A percentile compares a stretch with the other conserved stretches of the same genome.
These are phyloP conservation scores for Fragum sueziense DNA, from an alignment of 2,888 invertebrate species.

Conservation along the genomic window DNA sequence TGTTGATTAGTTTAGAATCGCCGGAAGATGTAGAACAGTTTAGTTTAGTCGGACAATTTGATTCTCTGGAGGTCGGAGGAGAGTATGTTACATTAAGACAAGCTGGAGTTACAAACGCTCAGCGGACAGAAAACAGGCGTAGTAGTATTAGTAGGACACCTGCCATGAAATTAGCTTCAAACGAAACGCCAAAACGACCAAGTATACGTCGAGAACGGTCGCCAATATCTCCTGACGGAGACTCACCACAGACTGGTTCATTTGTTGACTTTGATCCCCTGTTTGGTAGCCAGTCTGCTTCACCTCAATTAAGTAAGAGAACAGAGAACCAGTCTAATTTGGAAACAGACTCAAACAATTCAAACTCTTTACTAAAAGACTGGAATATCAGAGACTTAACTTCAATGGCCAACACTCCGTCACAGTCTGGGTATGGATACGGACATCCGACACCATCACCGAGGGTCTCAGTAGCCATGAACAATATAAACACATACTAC, in stretches of 20 bases:
- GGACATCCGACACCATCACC: conserved; percentile 31
- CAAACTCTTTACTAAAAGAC: conserved; percentile 59
- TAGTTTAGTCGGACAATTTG: conserved; percentile 37
- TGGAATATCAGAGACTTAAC: conserved; percentile 65
- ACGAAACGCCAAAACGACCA: conserved; percentile 59
- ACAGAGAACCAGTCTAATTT: conserved; percentile 2
- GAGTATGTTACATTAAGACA: conserved; percentile 52
- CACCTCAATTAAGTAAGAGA: neutral
- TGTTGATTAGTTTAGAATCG: conserved; percentile 46
- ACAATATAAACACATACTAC: conserved; percentile 25
- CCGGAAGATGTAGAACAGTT: conserved; percentile 21
- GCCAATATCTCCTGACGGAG: conserved; percentile 48
- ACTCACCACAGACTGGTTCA: conserved; percentile 32
- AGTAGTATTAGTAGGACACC: conserved; percentile 59
- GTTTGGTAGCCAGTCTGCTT: conserved; percentile 19
- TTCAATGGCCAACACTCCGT: conserved; percentile 22
- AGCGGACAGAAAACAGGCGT: conserved; percentile 32
- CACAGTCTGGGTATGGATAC: conserved; percentile 24
- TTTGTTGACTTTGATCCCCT: conserved; percentile 57
- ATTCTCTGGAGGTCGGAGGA: conserved; percentile 32
- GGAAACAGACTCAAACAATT: conserved; percentile 1
- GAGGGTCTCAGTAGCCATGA: conserved; percentile 25
- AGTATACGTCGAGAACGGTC: conserved; percentile 57
- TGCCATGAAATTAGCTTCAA: conserved; percentile 61
- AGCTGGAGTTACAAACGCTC: conserved; percentile 1